These are phyloP conservation scores for Neodiprion virginianus DNA, from an alignment of 1,140 invertebrate genomes.

Conservation along the genomic window DNA sequence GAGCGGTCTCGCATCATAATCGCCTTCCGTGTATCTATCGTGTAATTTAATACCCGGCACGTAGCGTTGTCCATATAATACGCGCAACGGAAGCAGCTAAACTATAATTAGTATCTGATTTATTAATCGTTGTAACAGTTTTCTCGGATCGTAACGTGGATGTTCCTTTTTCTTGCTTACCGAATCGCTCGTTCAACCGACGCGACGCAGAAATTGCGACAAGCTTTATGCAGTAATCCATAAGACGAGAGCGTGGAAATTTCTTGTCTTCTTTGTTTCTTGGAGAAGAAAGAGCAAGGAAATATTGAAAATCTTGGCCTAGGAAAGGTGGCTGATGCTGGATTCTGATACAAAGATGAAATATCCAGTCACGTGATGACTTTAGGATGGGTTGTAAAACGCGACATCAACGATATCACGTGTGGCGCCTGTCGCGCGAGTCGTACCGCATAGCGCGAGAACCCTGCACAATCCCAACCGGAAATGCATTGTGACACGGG, in stretches of 20 bases:
- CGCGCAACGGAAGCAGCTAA: background rate
- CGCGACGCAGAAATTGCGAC: too few relatives aligned
- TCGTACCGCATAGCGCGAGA: background rate
- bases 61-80: background rate
- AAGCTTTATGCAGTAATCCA: too few relatives aligned
- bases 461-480: background rate
- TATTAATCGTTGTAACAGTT: background rate
- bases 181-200: too few relatives aligned
- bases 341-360: background rate
- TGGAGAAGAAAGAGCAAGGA: too few relatives aligned
- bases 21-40: background rate
- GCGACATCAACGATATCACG: background rate
- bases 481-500: conserved; percentile 6
- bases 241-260: too few relatives aligned
- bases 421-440: background rate
- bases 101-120: background rate
- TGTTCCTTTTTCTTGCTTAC: too few relatives aligned
- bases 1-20: background rate
- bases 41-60: background rate
- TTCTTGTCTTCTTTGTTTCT: too few relatives aligned
- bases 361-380: background rate
- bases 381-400: background rate
- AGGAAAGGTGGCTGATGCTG: background rate
- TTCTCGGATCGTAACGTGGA: background rate
- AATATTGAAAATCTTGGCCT: background rate